Evolutionary conservation across 2,888 invertebrate genomes (phyloP), one percentile per base, ranked within the genome.

Genomic region (Torymus tubicola): DNA sequence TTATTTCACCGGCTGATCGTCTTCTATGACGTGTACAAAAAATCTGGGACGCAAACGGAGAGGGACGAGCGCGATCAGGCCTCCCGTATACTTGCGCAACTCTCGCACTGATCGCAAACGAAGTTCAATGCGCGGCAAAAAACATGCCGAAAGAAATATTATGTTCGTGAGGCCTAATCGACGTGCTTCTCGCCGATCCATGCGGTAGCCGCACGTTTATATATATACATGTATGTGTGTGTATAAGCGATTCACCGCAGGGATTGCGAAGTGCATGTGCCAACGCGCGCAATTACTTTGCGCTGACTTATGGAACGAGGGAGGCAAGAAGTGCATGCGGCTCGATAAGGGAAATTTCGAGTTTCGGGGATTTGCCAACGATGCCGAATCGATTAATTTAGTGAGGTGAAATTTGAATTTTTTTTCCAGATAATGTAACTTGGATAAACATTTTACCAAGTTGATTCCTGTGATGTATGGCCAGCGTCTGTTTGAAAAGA

Each of bases 241-340:
- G 68, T 61, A 68, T 42, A 42, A 42, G 42, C 42, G 42, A 75
- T 68, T 75, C 24, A 75, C 67, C 50, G 58, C 2, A 18, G n/a
- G 67, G 58, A 67, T 60, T 60, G 52, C 68, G 68, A 61, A 60
- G 42, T 42, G 68, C 12, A 64, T 55, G 10, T 53, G 61, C 55
- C 55, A 24, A 16, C 60, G 68, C 70, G 50, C 57, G 77, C 50
- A 77, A 77, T 77, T 77, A 70, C 63, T 60, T 61, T 16, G 24
- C 24, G 13, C 42, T 42, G 42, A 42, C 42, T 42, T 42, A 58
- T 16, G 5, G 67, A 57, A 21, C 31, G 75, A 13, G 14, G 52
- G 50, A 68, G 61, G 55, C 14, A 53, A 18, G 42, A 57, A 24
- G 14, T 42, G 42, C 42, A 5, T 18, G 11, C 12, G 13, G 53